phyloP scores from a whole-genome alignment of 2,888 invertebrate genomes.

The Nomada flava region DNA sequence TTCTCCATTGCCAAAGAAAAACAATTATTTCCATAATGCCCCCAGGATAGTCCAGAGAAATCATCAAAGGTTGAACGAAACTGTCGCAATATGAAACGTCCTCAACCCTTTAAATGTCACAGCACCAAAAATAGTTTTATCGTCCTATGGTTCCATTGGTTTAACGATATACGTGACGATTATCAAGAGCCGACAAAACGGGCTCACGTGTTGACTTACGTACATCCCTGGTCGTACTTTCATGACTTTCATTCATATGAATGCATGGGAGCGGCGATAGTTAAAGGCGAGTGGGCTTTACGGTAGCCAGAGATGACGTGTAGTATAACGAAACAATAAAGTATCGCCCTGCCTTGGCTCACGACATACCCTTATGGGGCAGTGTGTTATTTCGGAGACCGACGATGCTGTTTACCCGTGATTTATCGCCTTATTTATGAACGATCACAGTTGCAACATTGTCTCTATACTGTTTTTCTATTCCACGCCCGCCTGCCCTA shows the following conservation, averaged over 20 bases:
- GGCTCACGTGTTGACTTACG: slow-evolving; percentile 49
- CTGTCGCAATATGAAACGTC: neutral
- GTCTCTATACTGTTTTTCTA: slow-evolving; percentile 1
- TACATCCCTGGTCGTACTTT: slow-evolving; percentile 63
- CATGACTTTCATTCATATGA: slow-evolving; percentile 64
- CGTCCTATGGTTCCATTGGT: slow-evolving; percentile 13
- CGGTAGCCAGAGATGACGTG: slow-evolving; percentile 62
- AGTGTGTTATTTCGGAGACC: slow-evolving; percentile 39
- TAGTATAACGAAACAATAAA: slow-evolving; percentile 64
- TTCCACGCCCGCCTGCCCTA: neutral
- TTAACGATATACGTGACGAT: slow-evolving; percentile 24
- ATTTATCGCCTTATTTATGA: slow-evolving; percentile 52
- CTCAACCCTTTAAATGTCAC: neutral
- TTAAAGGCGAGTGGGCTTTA: slow-evolving; percentile 64
- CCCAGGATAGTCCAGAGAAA: too few species aligned
- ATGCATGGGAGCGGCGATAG: slow-evolving; percentile 61
- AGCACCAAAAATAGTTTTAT: slow-evolving; percentile 17
- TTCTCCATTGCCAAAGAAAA: too few species aligned
- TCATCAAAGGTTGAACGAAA: neutral
- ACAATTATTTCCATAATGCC: too few species aligned
- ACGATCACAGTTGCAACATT: slow-evolving; percentile 45
- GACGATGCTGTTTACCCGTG: slow-evolving; percentile 37
- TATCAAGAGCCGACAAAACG: slow-evolving; percentile 34
- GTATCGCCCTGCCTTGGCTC: slow-evolving; percentile 31
- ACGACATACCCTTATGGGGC: slow-evolving; percentile 26